Evolutionary conservation across 2,888 invertebrate species (phyloP), one percentile per base, ranked within the genome.

Genomic region (Athalia rosae): DNA sequence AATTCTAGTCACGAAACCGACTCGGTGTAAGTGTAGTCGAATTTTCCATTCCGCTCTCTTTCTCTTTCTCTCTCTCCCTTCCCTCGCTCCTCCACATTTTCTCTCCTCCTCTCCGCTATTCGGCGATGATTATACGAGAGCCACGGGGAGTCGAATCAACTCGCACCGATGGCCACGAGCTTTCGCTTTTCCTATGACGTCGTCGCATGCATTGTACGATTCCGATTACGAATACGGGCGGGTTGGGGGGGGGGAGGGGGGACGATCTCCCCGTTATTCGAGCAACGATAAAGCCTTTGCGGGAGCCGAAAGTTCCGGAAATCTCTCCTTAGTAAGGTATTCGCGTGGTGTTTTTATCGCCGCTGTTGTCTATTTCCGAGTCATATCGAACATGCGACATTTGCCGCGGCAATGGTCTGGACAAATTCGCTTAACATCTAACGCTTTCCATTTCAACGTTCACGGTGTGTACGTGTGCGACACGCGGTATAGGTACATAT

Each of bases 1-100:
- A 69, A 69, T 69, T 69, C 69, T n/a, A 69, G 69, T 69, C 69
- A 69, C 69, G 69, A 69, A 69, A 69, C 56, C 53, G 56, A 9
- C 53, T n/a, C 66, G 6, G 41, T 50, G n/a, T 41, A 50, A 1
- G 9, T 28, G 13, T 50, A 11, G 15, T 7, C 13, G 69, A 28
- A 69, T 69, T 69, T 53, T 69, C 50, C 69, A 69, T 69, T 69
- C 69, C 43, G n/a, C 69, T 41, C 69, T 41, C n/a, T n/a, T n/a
- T 67, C 59, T 59, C 11, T 41, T 15, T 67, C 56, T 53, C n/a
- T 11, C 11, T 13, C 15, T 4, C 13, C 59, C 13, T 59, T n/a
- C n/a, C n/a, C n/a, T n/a, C n/a, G n/a, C n/a, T n/a, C n/a, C n/a
- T n/a, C n/a, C n/a, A n/a, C n/a, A n/a, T n/a, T 53, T n/a, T n/a